Base-by-base conservation (phyloP, 2,113 vertebrate genomes). In the Charadrius vociferus region DNA sequence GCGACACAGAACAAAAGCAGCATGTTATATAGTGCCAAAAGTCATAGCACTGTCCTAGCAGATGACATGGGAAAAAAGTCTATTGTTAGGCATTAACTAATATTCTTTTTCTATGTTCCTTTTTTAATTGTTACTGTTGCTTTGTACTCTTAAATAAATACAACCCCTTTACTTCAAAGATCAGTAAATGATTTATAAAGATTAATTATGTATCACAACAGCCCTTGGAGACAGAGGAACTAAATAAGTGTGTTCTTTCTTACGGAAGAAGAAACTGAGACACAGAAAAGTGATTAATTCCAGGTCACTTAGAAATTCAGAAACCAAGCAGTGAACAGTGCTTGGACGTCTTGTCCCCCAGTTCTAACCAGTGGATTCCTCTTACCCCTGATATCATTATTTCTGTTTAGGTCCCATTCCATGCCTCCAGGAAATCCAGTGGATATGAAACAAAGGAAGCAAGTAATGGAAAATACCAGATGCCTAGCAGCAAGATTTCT, bases 161-260 rank as follows among this genome's bases (percentile, higher is more conserved):
- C 84, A 88, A 55, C 37, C 58, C 27, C 32, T 95, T 91, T 80
- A 87, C 74, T 97, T 85, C 91, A 95, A 88, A 95, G 91, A 90
- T 66, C 63, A 80, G 50, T 95, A 95, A 96, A 97, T 97, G 41
- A 96, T 97, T 97, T 96, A 96, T 94, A 93, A 94, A 82, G 81
- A 95, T 97, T 91, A 97, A 97, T 97, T 96, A 97, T 97, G 94
- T 93, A 96, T 93, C 87, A 93, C 89, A 90, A 91, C 81, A 85
- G 78, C 55, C 89, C 89, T 39, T 82, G 47, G 94, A 93, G 97
- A 94, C 87, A 71, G 53, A 81, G 67, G 62, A 81, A 93, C 58
- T 78, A 91, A 90, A 9, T 66, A 78, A 95, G 59, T 26, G 43
- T 58, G 74, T 73, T 90, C 71, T 78, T 92, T 88, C 93, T 71